Evolutionary conservation across 2,113 vertebrate genomes (phyloP).

Genomic region (Hypocryptadius cinnamomeus): DNA sequence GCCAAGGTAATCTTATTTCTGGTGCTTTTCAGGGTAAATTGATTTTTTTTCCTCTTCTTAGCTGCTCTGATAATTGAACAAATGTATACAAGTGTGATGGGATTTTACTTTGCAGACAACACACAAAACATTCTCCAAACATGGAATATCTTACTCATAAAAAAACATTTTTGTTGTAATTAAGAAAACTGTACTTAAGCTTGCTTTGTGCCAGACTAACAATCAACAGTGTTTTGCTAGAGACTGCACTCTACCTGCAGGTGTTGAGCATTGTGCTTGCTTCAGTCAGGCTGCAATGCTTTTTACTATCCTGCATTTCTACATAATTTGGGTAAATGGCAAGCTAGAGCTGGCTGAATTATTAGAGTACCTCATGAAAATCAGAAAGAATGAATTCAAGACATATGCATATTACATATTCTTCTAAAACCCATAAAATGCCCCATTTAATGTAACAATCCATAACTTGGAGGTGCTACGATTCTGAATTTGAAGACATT

Average conservation of each 20-base stretch:
- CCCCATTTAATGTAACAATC: background rate
- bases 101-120: constrained; percentile 67
- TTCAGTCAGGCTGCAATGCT: constrained; percentile 44
- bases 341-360: background rate
- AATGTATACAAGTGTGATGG: constrained; percentile 69
- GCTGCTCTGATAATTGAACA: constrained; percentile 68
- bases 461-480: background rate
- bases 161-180: constrained; percentile 72
- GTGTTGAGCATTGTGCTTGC: constrained; percentile 61
- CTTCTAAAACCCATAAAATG: background rate
- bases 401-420: background rate
- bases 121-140: constrained; percentile 60
- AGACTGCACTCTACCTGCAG: constrained; percentile 68
- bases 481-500: background rate
- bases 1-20: constrained; percentile 71
- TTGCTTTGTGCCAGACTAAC: constrained; percentile 48
- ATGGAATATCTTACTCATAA: constrained; percentile 63
- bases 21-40: constrained; percentile 70
- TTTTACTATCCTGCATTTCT: constrained; percentile 1
- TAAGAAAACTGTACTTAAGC: constrained; percentile 68
- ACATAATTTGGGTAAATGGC: constrained; percentile 36
- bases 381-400: background rate
- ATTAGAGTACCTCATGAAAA: constrained; percentile 1
- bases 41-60: constrained; percentile 64
- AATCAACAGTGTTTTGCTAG: constrained; percentile 66